Conservation (phyloP, 1,140 invertebrate species). For the Elymnias hypermnestra region DNA sequence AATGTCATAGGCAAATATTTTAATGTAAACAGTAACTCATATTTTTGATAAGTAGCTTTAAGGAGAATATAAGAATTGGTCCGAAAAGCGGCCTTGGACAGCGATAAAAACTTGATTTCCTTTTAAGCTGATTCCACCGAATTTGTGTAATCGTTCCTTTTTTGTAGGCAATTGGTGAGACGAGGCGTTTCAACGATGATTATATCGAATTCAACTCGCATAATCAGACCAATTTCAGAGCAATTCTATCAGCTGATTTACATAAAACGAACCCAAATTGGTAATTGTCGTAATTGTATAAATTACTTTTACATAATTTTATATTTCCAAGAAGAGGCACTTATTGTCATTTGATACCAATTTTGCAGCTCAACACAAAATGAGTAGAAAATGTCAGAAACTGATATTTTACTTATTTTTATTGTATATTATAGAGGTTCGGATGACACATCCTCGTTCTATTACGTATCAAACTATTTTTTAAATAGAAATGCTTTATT, state of each 20-base stretch:
- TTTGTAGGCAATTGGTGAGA: constrained; percentile 46
- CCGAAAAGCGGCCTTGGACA: background rate
- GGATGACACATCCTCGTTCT: too few species aligned
- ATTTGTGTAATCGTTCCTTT: constrained; percentile 45
- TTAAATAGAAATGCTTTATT: too few species aligned
- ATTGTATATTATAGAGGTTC: too few species aligned
- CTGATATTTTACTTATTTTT: too few species aligned
- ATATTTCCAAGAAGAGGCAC: too few species aligned
- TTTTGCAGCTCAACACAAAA: too few species aligned
- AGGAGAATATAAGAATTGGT: background rate
- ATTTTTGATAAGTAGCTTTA: background rate
- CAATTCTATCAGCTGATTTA: constrained; percentile 21
- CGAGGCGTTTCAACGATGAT: constrained; percentile 27
- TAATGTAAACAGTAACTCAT: too few species aligned
- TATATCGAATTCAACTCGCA: constrained; percentile 21
- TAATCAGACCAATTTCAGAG: constrained; percentile 28
- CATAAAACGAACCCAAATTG: constrained; percentile 19
- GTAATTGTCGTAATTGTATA: constrained; percentile 15
- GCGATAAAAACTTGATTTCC: constrained; percentile 10
- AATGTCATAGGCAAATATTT: too few species aligned
- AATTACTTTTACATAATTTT: background rate
- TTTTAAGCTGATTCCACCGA: constrained; percentile 47
- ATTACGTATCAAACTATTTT: too few species aligned
- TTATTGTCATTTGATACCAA: too few species aligned
- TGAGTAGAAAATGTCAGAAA: too few species aligned